Evolutionary conservation across 2,888 invertebrate species (phyloP).

Genomic region (Siphlonurus alternatus): DNA sequence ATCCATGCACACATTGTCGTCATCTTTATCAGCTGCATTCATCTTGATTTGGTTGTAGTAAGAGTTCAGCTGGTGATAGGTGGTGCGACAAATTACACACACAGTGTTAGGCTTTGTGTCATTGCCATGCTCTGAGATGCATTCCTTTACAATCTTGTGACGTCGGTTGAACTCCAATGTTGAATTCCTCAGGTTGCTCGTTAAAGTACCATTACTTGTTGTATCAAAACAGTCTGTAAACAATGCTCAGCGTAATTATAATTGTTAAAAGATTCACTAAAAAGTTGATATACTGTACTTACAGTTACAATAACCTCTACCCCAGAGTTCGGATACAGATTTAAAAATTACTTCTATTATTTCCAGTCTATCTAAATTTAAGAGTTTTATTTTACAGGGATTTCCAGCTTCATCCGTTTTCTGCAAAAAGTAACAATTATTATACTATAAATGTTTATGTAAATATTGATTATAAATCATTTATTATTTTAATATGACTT

Average conservation of each 20-base stretch:
- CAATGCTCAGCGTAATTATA: too few species aligned
- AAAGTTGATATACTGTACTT: constrained; percentile 16
- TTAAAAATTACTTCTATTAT: constrained; percentile 38
- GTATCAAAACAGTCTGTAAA: constrained; percentile 38
- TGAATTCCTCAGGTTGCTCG: constrained; percentile 28
- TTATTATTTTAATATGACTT: too few species aligned
- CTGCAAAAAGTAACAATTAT: constrained; percentile 18
- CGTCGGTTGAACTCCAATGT: constrained; percentile 28
- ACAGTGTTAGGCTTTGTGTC: constrained; percentile 16
- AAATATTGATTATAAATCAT: too few species aligned
- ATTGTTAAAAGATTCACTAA: constrained; percentile 23
- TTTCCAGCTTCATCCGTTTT: constrained; percentile 31
- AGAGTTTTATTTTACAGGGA: constrained; percentile 35
- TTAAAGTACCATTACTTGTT: constrained; percentile 27
- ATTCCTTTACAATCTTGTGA: neutral
- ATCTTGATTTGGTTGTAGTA: constrained; percentile 40
- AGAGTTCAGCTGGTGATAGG: constrained; percentile 35
- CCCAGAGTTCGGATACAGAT: constrained; percentile 38
- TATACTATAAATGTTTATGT: too few species aligned
- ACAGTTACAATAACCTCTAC: constrained; percentile 45
- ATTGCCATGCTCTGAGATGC: neutral
- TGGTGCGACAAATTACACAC: constrained; percentile 36
- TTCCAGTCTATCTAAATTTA: constrained; percentile 44
- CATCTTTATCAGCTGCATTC: constrained; percentile 32
- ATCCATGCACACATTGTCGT: constrained; percentile 45